These are phyloP conservation scores for Manis javanica DNA, from an alignment of 2,797 vertebrate genomes.

Conservation along the genomic window DNA sequence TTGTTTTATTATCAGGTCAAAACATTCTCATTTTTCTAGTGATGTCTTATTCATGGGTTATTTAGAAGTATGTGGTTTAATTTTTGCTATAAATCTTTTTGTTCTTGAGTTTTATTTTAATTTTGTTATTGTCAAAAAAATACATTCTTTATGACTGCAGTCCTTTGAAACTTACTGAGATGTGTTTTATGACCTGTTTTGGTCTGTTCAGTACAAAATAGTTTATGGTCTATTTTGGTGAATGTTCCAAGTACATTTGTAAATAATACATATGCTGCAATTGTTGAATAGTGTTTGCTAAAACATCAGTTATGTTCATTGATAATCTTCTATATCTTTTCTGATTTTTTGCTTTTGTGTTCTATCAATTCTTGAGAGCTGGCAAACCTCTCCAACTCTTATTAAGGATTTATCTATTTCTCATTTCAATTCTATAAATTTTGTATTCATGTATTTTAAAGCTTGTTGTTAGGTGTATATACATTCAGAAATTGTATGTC, in stretches of 20 bases:
- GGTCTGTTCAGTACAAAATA: neutral
- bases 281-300: neutral
- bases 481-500: neutral
- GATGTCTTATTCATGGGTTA: neutral
- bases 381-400: neutral
- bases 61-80: neutral
- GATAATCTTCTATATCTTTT: neutral
- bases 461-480: neutral
- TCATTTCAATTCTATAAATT: neutral
- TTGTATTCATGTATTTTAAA: neutral
- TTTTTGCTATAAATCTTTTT: neutral
- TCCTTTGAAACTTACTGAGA: neutral
- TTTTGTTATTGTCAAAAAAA: neutral
- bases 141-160: neutral
- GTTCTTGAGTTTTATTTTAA: slow-evolving; percentile 15
- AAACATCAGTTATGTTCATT: neutral
- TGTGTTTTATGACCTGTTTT: neutral
- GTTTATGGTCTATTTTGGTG: neutral
- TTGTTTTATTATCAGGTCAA: neutral
- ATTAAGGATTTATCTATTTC: neutral
- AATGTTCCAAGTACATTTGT: neutral
- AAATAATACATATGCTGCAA: neutral
- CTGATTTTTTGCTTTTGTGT: neutral
- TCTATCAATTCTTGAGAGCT: neutral
- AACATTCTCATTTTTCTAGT: neutral